A percentile compares a stretch with the other conserved stretches of the same genome.
phyloP scores from a whole-genome alignment of 1,140 invertebrate genomes.

The Copidosoma floridanum region DNA sequence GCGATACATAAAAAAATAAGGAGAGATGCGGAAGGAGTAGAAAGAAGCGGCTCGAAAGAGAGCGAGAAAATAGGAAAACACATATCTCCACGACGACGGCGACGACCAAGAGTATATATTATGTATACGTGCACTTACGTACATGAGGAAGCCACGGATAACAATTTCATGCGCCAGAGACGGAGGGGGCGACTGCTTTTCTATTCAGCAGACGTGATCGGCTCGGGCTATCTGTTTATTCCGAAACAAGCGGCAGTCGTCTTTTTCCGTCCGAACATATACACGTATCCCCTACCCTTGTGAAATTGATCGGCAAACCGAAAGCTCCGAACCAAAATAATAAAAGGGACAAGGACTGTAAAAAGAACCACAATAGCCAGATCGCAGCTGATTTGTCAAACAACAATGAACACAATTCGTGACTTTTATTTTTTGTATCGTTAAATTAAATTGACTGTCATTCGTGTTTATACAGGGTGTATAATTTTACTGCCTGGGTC shows the following conservation, averaged over 20 bases:
- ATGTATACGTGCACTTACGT: not conserved
- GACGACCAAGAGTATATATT: not conserved
- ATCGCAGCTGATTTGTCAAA: too few relatives aligned
- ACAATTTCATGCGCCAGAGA: conserved; percentile 44
- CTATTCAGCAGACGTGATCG: conserved; percentile 49
- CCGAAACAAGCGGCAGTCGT: conserved; percentile 45
- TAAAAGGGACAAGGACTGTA: not conserved
- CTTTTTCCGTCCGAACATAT: conserved; percentile 27
- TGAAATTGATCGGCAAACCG: conserved; percentile 45
- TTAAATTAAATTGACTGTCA: too few relatives aligned
- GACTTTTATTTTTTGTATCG: too few relatives aligned
- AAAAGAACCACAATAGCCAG: conserved; percentile 30
- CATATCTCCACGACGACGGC: not conserved
- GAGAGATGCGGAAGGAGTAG: too few relatives aligned
- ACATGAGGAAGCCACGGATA: too few relatives aligned
- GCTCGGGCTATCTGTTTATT: conserved; percentile 51
- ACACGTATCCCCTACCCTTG: conserved; percentile 39
- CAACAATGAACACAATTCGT: too few relatives aligned
- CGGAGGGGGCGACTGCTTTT: conserved; percentile 43
- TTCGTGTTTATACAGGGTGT: too few relatives aligned
- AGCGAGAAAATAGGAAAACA: not conserved
- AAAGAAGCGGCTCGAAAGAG: not conserved
- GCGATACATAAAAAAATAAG: too few relatives aligned
- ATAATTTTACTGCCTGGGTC: too few relatives aligned
- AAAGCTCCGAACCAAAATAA: conserved; percentile 4